These are phyloP conservation scores for Apomyelois bistriatella DNA, from an alignment of 2,888 invertebrate genomes.

Conservation along the genomic window DNA sequence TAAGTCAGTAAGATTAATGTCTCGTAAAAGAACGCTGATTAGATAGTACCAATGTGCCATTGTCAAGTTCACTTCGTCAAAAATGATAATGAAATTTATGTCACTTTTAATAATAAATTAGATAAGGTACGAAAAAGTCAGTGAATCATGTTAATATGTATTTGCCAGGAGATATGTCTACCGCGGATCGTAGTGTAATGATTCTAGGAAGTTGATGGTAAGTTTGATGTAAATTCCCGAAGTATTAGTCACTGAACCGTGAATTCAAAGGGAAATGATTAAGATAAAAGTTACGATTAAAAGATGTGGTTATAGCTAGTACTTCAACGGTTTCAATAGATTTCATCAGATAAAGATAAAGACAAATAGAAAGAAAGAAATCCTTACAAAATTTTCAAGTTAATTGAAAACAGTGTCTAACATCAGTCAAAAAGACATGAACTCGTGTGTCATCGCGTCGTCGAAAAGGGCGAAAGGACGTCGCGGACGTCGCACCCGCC, in stretches of 20 bases:
- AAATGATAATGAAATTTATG: background rate
- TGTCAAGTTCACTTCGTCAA: background rate
- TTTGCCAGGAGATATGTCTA: background rate
- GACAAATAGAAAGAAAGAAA: no score
- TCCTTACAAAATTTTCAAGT: no score
- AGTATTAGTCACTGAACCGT: background rate
- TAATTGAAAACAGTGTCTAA: no score
- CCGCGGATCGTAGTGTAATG: background rate
- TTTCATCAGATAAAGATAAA: no score
- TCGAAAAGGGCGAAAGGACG: conserved; percentile 68
- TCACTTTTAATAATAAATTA: background rate
- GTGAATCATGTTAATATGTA: background rate
- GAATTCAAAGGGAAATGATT: background rate
- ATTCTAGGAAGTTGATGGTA: background rate
- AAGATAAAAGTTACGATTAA: no score
- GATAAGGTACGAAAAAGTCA: background rate
- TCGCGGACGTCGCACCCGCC: conserved; percentile 57
- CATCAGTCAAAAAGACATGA: conserved; percentile 17
- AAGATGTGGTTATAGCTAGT: no score
- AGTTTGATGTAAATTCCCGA: background rate
- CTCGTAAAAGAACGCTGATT: background rate
- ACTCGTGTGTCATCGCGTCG: conserved; percentile 34
- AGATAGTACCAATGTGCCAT: background rate
- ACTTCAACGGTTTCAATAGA: no score
- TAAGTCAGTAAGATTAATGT: background rate